Percentiles rank a stretch among this genome's conserved stretches.
phyloP scores from a whole-genome alignment of 2,113 vertebrate genomes.

The Corythornis madagascariensis region DNA sequence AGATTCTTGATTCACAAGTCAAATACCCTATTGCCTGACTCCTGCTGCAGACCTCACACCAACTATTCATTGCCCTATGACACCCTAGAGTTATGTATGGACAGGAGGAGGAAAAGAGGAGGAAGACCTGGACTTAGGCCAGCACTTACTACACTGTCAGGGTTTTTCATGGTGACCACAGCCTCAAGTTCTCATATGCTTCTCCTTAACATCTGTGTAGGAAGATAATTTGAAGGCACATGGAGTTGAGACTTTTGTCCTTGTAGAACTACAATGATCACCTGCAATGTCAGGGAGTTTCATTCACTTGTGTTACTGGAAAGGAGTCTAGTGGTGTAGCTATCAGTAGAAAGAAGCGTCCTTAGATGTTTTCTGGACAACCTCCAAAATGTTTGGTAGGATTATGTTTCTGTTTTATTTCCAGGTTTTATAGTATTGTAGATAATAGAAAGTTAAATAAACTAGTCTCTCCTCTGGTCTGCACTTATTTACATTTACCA shows the following conservation, averaged over 20 bases:
- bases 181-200: background rate
- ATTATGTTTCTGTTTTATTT: slow-evolving; percentile 38
- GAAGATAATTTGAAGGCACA: background rate
- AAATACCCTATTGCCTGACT: background rate
- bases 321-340: background rate
- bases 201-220: background rate
- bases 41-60: fast-evolving
- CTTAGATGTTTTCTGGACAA: background rate
- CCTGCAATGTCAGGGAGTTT: background rate
- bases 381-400: background rate
- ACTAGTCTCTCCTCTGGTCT: slow-evolving; percentile 7
- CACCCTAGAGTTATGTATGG: background rate
- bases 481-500: background rate
- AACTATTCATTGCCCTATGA: background rate
- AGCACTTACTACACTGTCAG: background rate
- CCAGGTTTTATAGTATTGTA: background rate
- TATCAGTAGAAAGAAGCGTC: slow-evolving; percentile 10
- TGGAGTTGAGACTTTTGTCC: background rate
- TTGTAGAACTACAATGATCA: fast-evolving
- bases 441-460: slow-evolving; percentile 58
- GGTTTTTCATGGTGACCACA: background rate
- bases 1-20: background rate
- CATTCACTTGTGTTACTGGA: background rate
- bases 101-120: background rate
- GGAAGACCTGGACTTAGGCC: background rate